Conservation (phyloP, 2,888 invertebrate species). For the Phengaris alcon region DNA sequence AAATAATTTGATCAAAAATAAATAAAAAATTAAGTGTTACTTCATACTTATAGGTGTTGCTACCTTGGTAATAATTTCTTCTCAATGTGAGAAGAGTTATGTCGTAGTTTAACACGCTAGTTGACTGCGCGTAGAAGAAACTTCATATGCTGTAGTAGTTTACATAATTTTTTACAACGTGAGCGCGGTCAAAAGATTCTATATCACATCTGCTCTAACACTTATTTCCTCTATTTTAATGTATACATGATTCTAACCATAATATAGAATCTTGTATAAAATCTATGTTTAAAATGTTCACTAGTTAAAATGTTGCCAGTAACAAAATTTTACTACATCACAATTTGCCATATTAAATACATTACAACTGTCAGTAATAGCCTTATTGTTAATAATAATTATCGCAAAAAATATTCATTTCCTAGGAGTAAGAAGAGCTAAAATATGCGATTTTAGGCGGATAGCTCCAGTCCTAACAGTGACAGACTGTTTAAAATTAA, state of each 20-base stretch:
- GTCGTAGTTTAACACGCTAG: too few species aligned
- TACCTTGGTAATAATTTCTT: too few species aligned
- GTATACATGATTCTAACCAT: conserved; percentile 11
- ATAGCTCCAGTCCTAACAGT: neutral
- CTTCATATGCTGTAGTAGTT: neutral
- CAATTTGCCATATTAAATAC: neutral
- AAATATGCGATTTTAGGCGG: conserved; percentile 18
- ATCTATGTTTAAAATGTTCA: conserved; percentile 21
- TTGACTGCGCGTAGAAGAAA: neutral
- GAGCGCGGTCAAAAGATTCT: conserved; percentile 32
- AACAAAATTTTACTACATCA: conserved; percentile 26
- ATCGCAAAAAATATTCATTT: conserved; percentile 2
- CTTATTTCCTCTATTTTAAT: conserved; percentile 8
- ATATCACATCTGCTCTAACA: conserved; percentile 39
- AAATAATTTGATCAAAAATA: too few species aligned
- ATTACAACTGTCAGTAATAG: neutral
- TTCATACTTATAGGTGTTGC: too few species aligned
- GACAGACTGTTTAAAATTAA: neutral
- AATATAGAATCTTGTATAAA: conserved; percentile 10
- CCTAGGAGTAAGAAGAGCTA: neutral
- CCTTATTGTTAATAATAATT: neutral
- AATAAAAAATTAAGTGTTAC: too few species aligned
- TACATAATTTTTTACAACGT: conserved; percentile 26
- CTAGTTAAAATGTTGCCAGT: conserved; percentile 26
- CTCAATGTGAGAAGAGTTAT: too few species aligned